A percentile compares a stretch with the other conserved stretches of the same genome.
phyloP scores from a whole-genome alignment of 2,797 vertebrate genomes.

The Scarus forsteni region DNA sequence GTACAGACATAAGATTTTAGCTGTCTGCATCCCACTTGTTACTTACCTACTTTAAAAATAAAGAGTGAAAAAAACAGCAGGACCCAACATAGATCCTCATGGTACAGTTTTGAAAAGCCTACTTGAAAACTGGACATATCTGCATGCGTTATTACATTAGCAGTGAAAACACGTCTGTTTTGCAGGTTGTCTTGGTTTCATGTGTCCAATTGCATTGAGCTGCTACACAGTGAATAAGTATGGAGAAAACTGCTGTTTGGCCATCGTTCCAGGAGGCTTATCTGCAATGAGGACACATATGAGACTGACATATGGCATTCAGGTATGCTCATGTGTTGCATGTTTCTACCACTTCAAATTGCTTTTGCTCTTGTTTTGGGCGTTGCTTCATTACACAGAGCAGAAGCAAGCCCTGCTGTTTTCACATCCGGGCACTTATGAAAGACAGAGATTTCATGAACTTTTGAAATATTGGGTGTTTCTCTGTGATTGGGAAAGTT shows the following conservation, averaged over 20 bases:
- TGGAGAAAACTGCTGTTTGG: constrained; percentile 85
- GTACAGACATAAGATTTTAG: no score
- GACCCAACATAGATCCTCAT: no score
- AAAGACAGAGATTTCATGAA: constrained; percentile 49
- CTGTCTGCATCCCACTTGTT: no score
- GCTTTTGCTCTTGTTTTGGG: neutral
- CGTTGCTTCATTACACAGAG: neutral
- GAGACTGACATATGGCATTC: constrained; percentile 89
- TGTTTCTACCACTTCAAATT: neutral
- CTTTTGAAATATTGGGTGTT: constrained; percentile 28
- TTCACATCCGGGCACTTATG: constrained; percentile 12
- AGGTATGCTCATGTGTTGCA: constrained; percentile 60
- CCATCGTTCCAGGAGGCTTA: constrained; percentile 83
- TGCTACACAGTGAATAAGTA: constrained; percentile 87
- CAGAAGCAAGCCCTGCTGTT: neutral
- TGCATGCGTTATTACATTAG: neutral
- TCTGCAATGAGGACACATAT: constrained; percentile 88
- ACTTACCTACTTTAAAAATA: no score
- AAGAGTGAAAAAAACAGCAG: no score
- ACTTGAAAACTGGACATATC: no score
- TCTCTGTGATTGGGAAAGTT: constrained; percentile 30
- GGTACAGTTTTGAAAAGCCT: no score
- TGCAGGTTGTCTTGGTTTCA: constrained; percentile 81
- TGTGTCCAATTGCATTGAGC: constrained; percentile 78
- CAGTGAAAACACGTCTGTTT: constrained; percentile 6